These are phyloP conservation scores for Hippocampus guttulatus DNA, from an alignment of 2,113 vertebrate genomes.

Conservation along the genomic window DNA sequence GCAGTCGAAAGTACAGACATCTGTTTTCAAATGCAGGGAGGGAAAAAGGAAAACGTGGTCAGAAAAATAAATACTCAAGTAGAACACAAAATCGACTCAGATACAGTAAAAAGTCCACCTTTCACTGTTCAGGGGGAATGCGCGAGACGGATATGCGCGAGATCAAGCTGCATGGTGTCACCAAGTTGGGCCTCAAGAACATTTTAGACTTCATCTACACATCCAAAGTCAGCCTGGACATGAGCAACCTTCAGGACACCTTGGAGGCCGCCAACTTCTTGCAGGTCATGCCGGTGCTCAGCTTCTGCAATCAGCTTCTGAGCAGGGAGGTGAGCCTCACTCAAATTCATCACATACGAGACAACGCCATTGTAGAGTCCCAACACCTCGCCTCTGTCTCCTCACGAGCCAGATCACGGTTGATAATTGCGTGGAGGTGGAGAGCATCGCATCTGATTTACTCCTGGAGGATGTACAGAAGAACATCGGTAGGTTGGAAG, in stretches of 20 bases:
- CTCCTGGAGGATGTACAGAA: constrained; percentile 69
- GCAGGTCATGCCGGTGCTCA: constrained; percentile 76
- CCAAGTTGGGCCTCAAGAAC: constrained; percentile 70
- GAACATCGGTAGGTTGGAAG: constrained; percentile 58
- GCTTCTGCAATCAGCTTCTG: constrained; percentile 77
- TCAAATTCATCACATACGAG: neutral
- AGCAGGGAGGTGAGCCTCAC: constrained; percentile 71
- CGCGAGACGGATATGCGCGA: constrained; percentile 75
- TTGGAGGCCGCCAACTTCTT: constrained; percentile 79
- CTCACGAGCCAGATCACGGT: constrained; percentile 63
- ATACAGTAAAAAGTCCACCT: too few relatives aligned
- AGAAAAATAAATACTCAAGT: too few relatives aligned
- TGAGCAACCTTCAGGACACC: constrained; percentile 75
- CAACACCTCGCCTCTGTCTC: neutral
- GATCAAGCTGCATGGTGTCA: constrained; percentile 78
- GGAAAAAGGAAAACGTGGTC: too few relatives aligned
- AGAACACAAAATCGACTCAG: too few relatives aligned
- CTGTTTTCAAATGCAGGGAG: too few relatives aligned
- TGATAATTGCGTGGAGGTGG: constrained; percentile 78
- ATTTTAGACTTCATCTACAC: constrained; percentile 81
- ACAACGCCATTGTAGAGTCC: neutral
- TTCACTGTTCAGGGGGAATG: constrained; percentile 71
- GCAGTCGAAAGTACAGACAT: too few relatives aligned
- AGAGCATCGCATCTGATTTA: constrained; percentile 68
- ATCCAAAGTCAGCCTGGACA: constrained; percentile 67